phyloP scores from a whole-genome alignment of 2,797 vertebrate genomes.

The Coranthus polyacanthus region DNA sequence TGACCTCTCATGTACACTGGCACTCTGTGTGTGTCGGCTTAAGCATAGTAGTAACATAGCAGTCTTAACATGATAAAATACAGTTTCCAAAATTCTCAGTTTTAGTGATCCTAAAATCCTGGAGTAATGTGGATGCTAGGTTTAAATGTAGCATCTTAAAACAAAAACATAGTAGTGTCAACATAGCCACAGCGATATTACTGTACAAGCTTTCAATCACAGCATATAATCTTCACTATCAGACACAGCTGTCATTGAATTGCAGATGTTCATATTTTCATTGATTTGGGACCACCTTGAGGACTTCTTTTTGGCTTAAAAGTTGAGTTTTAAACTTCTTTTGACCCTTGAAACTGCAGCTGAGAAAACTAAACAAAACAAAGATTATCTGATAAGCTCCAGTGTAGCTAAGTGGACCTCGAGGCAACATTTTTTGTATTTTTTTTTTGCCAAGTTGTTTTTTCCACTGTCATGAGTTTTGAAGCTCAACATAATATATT shows the following conservation, averaged over 20 bases:
- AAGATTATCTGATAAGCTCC: neutral
- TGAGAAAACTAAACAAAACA: neutral
- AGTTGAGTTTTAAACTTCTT: neutral
- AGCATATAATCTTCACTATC: constrained; percentile 8
- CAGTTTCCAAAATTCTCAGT: too few relatives aligned
- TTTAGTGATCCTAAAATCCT: too few relatives aligned
- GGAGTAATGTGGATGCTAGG: too few relatives aligned
- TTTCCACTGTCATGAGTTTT: constrained; percentile 1
- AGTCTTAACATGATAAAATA: too few relatives aligned
- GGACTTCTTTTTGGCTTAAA: neutral
- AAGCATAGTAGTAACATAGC: too few relatives aligned
- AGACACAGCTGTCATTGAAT: neutral
- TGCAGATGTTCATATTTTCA: neutral
- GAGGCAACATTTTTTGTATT: neutral
- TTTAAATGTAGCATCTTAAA: too few relatives aligned
- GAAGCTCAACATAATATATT: constrained; percentile 11
- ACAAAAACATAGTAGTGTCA: too few relatives aligned
- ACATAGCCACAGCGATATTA: neutral
- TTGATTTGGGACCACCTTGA: neutral
- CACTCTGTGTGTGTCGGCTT: too few relatives aligned
- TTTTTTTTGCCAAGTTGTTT: neutral
- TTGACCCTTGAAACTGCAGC: constrained; percentile 4
- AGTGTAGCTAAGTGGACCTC: constrained; percentile 4
- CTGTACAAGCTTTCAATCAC: neutral
- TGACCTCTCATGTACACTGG: too few relatives aligned